phyloP scores from a whole-genome alignment of 2,797 vertebrate species.

The Emys orbicularis region DNA sequence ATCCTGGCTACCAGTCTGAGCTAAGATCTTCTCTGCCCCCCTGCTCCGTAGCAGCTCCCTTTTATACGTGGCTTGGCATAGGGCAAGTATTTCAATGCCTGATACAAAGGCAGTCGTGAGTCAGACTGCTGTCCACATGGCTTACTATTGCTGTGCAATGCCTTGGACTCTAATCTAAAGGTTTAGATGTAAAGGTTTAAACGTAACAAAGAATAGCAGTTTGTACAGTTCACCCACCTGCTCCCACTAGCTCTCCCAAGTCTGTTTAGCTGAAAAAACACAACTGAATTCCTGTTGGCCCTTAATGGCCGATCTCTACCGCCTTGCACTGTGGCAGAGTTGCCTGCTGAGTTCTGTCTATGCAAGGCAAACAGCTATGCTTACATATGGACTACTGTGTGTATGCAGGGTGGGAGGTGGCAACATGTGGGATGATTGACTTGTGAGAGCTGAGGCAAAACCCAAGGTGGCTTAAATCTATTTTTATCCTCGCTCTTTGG shows the following conservation, averaged over 20 bases:
- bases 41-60: background rate
- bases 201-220: rapidly evolving
- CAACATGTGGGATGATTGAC: background rate
- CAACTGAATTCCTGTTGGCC: background rate
- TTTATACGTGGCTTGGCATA: background rate
- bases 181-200: background rate
- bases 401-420: background rate
- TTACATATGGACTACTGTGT: background rate
- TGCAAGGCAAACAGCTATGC: background rate
- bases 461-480: background rate
- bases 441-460: background rate
- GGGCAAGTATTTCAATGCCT: background rate
- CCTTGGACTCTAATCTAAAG: background rate
- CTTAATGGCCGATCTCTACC: background rate
- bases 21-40: background rate
- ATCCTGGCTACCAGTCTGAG: background rate
- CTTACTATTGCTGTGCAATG: background rate
- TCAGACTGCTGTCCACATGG: background rate
- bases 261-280: background rate
- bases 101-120: background rate
- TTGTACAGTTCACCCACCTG: background rate
- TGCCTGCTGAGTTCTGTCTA: background rate
- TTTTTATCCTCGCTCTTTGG: background rate
- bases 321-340: background rate
- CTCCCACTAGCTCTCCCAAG: background rate